These are phyloP conservation scores for Strix aluco DNA, from an alignment of 2,113 vertebrate genomes.

Conservation along the genomic window DNA sequence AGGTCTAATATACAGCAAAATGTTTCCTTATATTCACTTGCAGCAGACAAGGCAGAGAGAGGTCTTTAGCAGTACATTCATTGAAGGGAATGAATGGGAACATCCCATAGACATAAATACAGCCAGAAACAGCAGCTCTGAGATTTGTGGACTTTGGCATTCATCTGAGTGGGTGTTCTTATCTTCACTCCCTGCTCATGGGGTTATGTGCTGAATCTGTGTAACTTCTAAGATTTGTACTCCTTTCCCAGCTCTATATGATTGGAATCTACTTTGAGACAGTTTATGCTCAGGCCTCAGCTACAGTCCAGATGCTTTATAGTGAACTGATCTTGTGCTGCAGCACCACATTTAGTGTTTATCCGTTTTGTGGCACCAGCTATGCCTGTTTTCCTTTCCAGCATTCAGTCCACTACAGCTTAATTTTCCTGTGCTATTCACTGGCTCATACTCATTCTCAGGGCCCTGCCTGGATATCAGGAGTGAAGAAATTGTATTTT, in stretches of 20 bases:
- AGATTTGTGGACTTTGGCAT: neutral
- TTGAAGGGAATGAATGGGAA: neutral
- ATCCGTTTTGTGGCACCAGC: neutral
- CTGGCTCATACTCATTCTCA: neutral
- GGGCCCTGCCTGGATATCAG: neutral
- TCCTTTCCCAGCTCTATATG: neutral
- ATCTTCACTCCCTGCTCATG: neutral
- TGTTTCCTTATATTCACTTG: neutral
- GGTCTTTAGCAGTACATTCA: neutral
- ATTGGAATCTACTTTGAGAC: neutral
- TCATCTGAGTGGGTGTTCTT: neutral
- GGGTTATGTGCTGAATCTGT: neutral
- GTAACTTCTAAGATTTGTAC: neutral
- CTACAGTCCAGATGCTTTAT: neutral
- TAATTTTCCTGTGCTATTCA: neutral
- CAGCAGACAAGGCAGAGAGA: neutral
- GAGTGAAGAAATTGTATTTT: neutral
- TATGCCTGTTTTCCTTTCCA: neutral
- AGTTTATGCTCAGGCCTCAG: neutral
- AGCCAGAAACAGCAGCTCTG: neutral
- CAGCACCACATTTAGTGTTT: neutral
- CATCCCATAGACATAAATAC: neutral
- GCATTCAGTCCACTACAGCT: neutral
- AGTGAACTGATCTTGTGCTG: neutral
- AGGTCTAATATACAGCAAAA: neutral